Evolutionary conservation across 2,113 vertebrate species (phyloP).

Genomic region (Centropus unirufus): DNA sequence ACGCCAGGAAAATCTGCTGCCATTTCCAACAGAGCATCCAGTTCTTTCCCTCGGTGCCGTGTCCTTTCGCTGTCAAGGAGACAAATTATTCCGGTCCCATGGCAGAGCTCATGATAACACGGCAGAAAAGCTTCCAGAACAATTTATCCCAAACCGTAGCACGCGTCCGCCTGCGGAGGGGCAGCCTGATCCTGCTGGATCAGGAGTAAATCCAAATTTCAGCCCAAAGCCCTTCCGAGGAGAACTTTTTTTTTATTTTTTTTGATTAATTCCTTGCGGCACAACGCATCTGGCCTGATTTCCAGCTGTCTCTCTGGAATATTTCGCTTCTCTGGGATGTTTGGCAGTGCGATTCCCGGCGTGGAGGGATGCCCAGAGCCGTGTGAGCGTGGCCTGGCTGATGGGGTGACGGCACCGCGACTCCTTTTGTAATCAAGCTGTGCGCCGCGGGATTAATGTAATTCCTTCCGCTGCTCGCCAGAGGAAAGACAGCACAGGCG

Average conservation of each 20-base stretch:
- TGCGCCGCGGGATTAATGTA: neutral
- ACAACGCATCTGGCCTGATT: neutral
- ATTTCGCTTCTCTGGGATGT: neutral
- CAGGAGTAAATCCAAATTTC: neutral
- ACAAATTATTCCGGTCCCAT: neutral
- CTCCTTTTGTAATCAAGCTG: neutral
- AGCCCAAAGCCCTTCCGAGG: neutral
- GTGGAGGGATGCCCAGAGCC: fast-evolving
- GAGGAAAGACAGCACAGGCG: fast-evolving
- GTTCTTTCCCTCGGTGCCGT: neutral
- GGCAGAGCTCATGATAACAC: neutral
- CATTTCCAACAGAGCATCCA: neutral
- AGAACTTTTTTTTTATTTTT: neutral
- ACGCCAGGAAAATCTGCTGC: neutral
- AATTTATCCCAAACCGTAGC: neutral
- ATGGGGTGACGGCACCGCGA: neutral
- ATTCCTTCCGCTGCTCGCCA: neutral
- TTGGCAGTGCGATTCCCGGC: neutral
- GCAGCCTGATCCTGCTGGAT: neutral
- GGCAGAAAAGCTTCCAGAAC: neutral
- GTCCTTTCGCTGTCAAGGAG: neutral
- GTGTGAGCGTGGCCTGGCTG: neutral
- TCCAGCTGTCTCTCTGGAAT: neutral
- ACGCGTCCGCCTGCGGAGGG: neutral
- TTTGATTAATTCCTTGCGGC: neutral